A percentile compares a stretch with the other conserved stretches of the same genome.
Evolutionary conservation across 2,113 vertebrate genomes (phyloP).

Genomic region (Microtus richardsoni): DNA sequence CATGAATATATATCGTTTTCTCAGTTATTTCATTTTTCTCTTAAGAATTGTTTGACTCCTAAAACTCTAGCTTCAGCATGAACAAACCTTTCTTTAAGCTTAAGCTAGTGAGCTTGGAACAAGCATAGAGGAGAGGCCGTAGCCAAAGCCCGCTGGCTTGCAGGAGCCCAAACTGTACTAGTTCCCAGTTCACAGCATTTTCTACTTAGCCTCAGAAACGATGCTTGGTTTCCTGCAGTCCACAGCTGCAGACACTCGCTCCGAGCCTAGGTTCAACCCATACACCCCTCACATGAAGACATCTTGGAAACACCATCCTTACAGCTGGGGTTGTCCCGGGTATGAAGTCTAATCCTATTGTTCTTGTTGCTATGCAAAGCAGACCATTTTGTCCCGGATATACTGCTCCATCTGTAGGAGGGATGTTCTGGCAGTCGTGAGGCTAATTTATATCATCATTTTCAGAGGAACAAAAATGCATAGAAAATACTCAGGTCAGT

Average conservation of each 20-base stretch:
- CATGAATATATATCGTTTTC: neutral
- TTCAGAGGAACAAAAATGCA: neutral
- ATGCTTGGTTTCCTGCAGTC: neutral
- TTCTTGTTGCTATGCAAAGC: neutral
- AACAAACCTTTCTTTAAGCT: neutral
- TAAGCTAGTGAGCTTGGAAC: neutral
- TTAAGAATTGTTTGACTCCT: neutral
- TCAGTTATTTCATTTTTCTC: constrained; percentile 15
- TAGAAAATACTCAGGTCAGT: neutral
- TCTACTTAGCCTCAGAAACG: constrained; percentile 1
- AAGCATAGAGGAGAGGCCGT: neutral
- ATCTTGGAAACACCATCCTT: neutral
- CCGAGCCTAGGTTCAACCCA: neutral
- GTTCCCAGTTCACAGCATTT: neutral
- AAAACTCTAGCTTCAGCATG: neutral
- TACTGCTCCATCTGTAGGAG: neutral
- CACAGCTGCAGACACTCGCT: neutral
- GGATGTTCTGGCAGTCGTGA: neutral
- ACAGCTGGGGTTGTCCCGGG: neutral
- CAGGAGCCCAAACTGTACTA: neutral
- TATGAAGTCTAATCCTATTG: constrained; percentile 10
- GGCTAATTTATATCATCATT: constrained; percentile 8
- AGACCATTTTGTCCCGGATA: neutral
- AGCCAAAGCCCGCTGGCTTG: neutral
- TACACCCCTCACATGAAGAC: neutral